These are phyloP conservation scores for Callosobruchus maculatus DNA, from an alignment of 2,888 invertebrate species.

Conservation along the genomic window DNA sequence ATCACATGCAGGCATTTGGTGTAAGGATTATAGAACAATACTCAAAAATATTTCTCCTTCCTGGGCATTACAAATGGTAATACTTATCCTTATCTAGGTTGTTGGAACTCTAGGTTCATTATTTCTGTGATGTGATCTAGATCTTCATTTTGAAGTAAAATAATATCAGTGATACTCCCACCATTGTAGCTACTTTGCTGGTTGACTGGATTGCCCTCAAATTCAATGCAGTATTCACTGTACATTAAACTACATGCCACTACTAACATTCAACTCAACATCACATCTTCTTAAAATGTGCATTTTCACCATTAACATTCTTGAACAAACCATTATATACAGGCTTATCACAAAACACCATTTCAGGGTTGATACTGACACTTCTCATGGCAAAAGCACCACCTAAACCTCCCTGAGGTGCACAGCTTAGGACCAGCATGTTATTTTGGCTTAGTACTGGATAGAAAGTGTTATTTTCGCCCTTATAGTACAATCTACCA, in stretches of 20 bases:
- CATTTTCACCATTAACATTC: background rate
- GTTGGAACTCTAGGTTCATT: too few species aligned
- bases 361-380: background rate
- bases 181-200: too few species aligned
- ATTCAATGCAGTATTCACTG: background rate
- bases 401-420: background rate
- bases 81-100: too few species aligned
- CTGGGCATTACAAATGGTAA: too few species aligned
- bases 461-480: constrained; percentile 21
- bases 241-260: background rate
- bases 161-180: too few species aligned
- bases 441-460: constrained; percentile 21
- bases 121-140: too few species aligned
- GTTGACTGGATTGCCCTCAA: too few species aligned
- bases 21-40: too few species aligned
- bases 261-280: background rate
- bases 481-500: constrained; percentile 14
- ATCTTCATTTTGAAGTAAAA: too few species aligned
- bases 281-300: background rate
- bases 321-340: background rate
- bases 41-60: too few species aligned
- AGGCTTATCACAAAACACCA: background rate
- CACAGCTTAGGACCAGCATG: constrained; percentile 11
- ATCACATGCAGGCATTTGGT: too few species aligned
- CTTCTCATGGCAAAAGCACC: background rate